These are phyloP conservation scores for Buphagus erythrorhynchus DNA, from an alignment of 2,797 vertebrate species.

Conservation along the genomic window DNA sequence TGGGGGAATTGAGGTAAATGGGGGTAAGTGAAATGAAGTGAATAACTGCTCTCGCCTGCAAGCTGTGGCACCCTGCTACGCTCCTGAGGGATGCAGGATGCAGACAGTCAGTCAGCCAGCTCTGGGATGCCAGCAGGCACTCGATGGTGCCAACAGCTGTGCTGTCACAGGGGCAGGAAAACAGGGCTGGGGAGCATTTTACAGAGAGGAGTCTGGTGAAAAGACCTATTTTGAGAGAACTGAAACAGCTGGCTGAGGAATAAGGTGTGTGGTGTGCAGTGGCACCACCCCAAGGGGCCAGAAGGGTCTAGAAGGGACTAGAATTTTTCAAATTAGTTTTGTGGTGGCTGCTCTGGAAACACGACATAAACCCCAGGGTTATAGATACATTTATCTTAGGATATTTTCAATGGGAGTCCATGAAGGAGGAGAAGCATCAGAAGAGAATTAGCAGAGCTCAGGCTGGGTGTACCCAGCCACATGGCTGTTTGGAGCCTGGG, in stretches of 20 bases:
- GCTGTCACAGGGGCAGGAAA: background rate
- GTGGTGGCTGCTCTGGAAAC: fast-evolving
- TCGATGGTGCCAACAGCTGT: background rate
- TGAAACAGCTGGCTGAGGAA: background rate
- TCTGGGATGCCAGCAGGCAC: background rate
- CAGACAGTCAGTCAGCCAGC: fast-evolving
- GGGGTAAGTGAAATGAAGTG: background rate
- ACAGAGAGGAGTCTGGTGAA: background rate
- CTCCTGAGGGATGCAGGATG: background rate
- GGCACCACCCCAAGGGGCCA: background rate
- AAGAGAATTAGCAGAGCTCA: background rate
- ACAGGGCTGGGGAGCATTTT: background rate
- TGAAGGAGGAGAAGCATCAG: background rate
- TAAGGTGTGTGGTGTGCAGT: background rate
- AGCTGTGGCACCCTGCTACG: background rate
- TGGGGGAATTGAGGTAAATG: background rate
- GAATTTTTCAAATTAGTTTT: background rate
- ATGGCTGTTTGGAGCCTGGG: fast-evolving
- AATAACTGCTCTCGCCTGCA: background rate
- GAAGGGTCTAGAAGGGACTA: background rate
- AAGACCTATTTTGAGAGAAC: background rate
- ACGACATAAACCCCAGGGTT: fast-evolving
- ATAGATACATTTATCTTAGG: fast-evolving
- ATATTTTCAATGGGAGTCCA: background rate
- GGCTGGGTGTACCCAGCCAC: background rate